These are phyloP conservation scores for Pipra filicauda DNA, from an alignment of 2,113 vertebrate species.

Conservation along the genomic window DNA sequence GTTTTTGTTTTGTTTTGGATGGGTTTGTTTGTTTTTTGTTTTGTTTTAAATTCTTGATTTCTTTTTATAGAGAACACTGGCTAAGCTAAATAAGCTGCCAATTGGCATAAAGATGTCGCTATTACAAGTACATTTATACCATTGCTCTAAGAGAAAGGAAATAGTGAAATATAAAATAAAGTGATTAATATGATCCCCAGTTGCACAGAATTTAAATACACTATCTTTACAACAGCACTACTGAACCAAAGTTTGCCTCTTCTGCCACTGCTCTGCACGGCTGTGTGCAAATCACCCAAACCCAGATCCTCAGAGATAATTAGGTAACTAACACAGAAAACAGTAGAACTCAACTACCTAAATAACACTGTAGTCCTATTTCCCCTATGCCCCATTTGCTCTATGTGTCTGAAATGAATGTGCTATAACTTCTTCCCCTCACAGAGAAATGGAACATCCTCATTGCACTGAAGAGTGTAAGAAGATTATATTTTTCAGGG, in stretches of 20 bases:
- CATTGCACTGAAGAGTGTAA: background rate
- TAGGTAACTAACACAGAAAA: background rate
- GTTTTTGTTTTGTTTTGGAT: background rate
- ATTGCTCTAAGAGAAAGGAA: background rate
- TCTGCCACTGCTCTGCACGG: background rate
- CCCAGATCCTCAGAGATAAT: background rate
- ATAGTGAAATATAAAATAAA: background rate
- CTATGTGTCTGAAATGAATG: background rate
- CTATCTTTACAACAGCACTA: background rate
- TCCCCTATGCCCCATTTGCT: background rate
- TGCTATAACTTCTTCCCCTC: background rate
- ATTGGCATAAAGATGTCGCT: background rate
- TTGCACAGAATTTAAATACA: background rate
- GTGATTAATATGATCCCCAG: background rate
- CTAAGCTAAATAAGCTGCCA: background rate
- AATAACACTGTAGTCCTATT: background rate
- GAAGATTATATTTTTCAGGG: background rate
- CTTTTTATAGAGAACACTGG: background rate
- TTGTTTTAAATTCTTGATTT: background rate
- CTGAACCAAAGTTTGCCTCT: background rate
- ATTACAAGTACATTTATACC: background rate
- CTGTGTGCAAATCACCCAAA: background rate
- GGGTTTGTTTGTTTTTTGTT: background rate
- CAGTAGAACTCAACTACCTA: background rate
- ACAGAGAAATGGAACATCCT: background rate